phyloP scores from a whole-genome alignment of 2,797 vertebrate genomes.

The Graptemys geographica region DNA sequence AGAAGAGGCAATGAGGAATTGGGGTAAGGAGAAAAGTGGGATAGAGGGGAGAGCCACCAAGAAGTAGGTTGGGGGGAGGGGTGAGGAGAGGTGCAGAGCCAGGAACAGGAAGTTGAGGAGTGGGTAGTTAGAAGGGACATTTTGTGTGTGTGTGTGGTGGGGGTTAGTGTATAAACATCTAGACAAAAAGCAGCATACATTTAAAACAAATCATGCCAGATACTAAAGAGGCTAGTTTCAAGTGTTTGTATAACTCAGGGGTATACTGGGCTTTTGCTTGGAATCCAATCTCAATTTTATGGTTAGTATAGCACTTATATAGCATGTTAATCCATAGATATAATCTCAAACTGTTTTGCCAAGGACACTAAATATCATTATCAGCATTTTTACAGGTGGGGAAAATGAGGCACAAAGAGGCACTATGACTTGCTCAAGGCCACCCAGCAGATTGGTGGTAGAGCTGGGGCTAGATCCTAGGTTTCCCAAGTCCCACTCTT shows the following conservation, averaged over 20 bases:
- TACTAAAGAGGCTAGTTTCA: background rate
- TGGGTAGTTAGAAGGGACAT: background rate
- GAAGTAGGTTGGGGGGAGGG: background rate
- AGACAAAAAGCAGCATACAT: background rate
- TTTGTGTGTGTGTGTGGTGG: background rate
- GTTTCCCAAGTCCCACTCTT: background rate
- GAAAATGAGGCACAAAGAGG: background rate
- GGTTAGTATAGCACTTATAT: fast-evolving
- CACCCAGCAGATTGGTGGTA: background rate
- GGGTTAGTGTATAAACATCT: background rate
- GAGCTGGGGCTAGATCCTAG: background rate
- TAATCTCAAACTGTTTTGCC: background rate
- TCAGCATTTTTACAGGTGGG: background rate
- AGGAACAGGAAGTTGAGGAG: background rate
- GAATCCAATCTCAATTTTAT: background rate
- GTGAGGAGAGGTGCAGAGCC: background rate
- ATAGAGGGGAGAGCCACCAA: background rate
- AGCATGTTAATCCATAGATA: background rate
- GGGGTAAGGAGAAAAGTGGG: background rate
- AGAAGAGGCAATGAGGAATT: background rate
- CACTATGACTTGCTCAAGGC: background rate
- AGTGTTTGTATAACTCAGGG: fast-evolving
- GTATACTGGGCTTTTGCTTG: background rate
- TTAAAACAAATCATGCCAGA: background rate
- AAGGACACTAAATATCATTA: background rate